These are phyloP conservation scores for Propithecus perrieri DNA, from an alignment of 2,797 vertebrate species.

Conservation along the genomic window DNA sequence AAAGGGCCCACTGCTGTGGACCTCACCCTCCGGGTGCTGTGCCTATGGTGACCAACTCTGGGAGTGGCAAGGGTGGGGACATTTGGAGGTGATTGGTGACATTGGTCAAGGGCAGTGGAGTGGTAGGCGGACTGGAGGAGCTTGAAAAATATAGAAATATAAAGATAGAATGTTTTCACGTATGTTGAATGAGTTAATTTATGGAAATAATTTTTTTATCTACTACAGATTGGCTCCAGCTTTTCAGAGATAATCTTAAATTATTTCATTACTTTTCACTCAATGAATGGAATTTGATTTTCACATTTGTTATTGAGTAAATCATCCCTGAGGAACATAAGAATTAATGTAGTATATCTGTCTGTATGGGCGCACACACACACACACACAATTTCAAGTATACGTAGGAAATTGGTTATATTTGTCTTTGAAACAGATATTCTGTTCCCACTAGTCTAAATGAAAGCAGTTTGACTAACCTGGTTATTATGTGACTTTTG, in stretches of 20 bases:
- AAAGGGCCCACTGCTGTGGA: too few species aligned
- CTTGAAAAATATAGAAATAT: neutral
- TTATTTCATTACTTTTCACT: neutral
- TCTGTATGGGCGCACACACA: neutral
- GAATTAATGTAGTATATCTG: fast-evolving
- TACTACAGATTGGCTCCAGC: neutral
- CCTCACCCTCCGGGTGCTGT: neutral
- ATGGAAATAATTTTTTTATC: neutral
- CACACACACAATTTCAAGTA: neutral
- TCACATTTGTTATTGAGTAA: neutral
- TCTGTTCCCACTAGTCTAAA: neutral
- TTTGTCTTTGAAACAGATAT: neutral
- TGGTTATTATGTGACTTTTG: neutral
- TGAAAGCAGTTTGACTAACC: neutral
- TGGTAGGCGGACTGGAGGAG: neutral
- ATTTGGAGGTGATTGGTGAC: neutral
- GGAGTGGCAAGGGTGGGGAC: too few species aligned
- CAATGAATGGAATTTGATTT: neutral
- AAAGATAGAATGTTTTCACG: neutral
- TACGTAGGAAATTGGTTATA: neutral
- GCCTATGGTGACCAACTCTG: neutral
- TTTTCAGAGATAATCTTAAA: neutral
- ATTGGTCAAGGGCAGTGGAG: neutral
- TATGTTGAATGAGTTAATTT: neutral
- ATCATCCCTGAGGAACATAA: neutral